A percentile compares a stretch with the other conserved stretches of the same genome.
phyloP scores from a whole-genome alignment of 2,797 vertebrate genomes.

The Ataeniobius toweri region DNA sequence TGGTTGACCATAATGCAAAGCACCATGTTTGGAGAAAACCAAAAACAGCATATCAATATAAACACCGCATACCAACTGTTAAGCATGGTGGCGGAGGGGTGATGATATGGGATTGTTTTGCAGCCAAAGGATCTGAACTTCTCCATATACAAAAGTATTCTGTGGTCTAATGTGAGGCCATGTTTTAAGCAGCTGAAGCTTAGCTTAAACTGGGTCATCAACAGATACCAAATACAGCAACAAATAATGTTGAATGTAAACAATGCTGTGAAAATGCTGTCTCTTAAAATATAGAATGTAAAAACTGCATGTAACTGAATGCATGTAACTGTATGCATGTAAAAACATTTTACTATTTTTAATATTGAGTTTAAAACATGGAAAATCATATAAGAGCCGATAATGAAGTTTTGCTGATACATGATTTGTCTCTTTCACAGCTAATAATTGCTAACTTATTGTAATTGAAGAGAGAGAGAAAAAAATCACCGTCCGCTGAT shows the following conservation, averaged over 20 bases:
- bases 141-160: not conserved
- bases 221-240: not conserved
- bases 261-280: not conserved
- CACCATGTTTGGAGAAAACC: no score
- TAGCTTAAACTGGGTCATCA: not conserved
- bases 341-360: not conserved
- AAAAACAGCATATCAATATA: no score
- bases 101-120: not conserved
- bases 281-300: no score
- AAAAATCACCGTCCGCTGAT: conserved; percentile 2
- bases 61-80: no score
- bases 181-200: not conserved
- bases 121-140: not conserved
- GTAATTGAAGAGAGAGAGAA: not conserved
- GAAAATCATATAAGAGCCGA: not conserved
- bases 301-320: no score
- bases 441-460: not conserved
- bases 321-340: no score
- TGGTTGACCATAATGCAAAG: no score
- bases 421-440: not conserved
- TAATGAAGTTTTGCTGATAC: not conserved
- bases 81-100: not conserved
- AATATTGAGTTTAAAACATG: not conserved
- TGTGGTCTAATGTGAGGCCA: not conserved
- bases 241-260: not conserved